phyloP scores from a whole-genome alignment of 1,140 invertebrate species.

The Liolophura sinensis region DNA sequence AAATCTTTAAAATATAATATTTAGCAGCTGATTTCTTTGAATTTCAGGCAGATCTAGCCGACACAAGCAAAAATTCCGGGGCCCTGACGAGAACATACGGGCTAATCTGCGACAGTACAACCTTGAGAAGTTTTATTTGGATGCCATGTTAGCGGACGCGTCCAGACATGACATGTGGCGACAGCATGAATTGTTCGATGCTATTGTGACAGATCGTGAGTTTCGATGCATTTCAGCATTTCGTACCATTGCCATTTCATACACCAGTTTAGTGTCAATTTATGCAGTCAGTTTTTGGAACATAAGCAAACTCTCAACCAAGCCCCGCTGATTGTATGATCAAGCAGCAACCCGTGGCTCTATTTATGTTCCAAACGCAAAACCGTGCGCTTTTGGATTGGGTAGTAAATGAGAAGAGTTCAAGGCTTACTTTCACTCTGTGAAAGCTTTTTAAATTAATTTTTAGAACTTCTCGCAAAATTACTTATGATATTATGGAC shows the following conservation, averaged over 20 bases:
- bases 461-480: too few species aligned
- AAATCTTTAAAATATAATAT: slow-evolving; percentile 7
- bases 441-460: too few species aligned
- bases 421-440: too few species aligned
- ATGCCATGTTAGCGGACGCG: slow-evolving; percentile 89
- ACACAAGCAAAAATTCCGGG: slow-evolving; percentile 67
- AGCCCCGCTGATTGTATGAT: not conserved
- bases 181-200: slow-evolving; percentile 55
- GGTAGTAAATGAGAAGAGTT: too few species aligned
- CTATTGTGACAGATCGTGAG: slow-evolving; percentile 88
- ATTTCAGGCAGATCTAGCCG: slow-evolving; percentile 58
- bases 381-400: too few species aligned
- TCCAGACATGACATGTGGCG: slow-evolving; percentile 77
- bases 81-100: slow-evolving; percentile 81
- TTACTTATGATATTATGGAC: too few species aligned
- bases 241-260: not conserved
- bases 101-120: slow-evolving; percentile 88
- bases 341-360: not conserved
- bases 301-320: too few species aligned
- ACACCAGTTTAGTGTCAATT: slow-evolving; percentile 6
- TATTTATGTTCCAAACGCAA: too few species aligned
- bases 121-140: slow-evolving; percentile 74
- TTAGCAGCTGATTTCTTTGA: slow-evolving; percentile 16
- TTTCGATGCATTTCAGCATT: slow-evolving; percentile 28
- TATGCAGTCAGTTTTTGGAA: too few species aligned